phyloP scores from a whole-genome alignment of 1,140 invertebrate genomes.

The Drosophila mojavensis region DNA sequence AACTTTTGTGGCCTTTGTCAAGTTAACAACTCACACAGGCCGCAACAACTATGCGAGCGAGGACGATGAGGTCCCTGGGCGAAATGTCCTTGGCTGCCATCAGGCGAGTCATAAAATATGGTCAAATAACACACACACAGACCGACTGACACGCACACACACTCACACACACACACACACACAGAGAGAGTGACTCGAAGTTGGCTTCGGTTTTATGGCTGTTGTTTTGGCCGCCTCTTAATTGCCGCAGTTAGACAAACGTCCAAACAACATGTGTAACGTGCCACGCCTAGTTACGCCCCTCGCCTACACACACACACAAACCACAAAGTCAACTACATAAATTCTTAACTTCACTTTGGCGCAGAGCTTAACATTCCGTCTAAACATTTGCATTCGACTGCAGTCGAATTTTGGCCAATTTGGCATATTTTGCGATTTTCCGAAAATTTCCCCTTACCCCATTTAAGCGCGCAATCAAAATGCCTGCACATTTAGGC shows the following conservation, averaged over 20 bases:
- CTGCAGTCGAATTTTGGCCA: conserved; percentile 44
- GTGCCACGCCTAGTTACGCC: not conserved
- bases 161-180: not conserved
- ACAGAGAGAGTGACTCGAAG: not conserved
- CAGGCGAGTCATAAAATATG: conserved; percentile 67
- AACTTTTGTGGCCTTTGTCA: conserved; percentile 52
- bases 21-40: conserved; percentile 39
- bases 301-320: conserved; percentile 8
- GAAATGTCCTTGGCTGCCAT: conserved; percentile 61
- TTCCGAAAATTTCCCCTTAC: not conserved
- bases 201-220: conserved; percentile 68
- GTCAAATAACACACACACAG: conserved; percentile 31
- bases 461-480: not conserved
- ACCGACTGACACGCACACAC: conserved; percentile 5
- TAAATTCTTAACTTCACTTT: conserved; percentile 58
- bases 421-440: conserved; percentile 19
- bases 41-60: conserved; percentile 20
- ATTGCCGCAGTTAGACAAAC: conserved; percentile 71
- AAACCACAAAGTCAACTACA: conserved; percentile 49
- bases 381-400: conserved; percentile 57
- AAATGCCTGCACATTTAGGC: conserved; percentile 24
- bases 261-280: conserved; percentile 60
- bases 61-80: conserved; percentile 33
- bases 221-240: conserved; percentile 61
- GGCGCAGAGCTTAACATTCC: conserved; percentile 12